phyloP scores from a whole-genome alignment of 2,113 vertebrate genomes.

The Tretioscincus oriximinensis region DNA sequence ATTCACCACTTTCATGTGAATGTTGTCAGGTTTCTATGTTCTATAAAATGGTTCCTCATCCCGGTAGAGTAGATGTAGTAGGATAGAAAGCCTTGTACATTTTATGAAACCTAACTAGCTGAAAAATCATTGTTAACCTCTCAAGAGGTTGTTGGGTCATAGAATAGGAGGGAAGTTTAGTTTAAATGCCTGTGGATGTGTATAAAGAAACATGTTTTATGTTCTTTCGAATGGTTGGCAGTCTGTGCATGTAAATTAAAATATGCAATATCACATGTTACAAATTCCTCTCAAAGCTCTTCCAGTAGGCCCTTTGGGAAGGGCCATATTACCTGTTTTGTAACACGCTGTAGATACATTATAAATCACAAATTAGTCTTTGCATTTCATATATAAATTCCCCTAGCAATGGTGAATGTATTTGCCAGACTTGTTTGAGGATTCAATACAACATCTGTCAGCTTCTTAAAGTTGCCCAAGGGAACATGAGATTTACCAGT shows the following conservation, averaged over 20 bases:
- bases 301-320: conserved; percentile 4
- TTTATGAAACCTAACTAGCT: not conserved
- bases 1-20: not conserved
- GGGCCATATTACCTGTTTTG: conserved; percentile 23
- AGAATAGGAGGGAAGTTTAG: not conserved
- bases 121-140: not conserved
- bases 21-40: not conserved
- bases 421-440: not conserved
- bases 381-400: conserved; percentile 22
- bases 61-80: not conserved
- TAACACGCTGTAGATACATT: not conserved
- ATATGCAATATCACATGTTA: conserved; percentile 9
- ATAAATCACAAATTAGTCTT: conserved; percentile 7
- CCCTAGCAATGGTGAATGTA: not conserved
- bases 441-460: not conserved
- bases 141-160: not conserved
- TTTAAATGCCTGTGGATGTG: conserved; percentile 5
- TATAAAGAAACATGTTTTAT: not conserved
- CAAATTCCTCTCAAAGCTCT: conserved; percentile 6
- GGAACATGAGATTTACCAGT: conserved; percentile 8
- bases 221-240: conserved; percentile 1
- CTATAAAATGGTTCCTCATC: not conserved
- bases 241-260: conserved; percentile 21
- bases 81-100: not conserved
- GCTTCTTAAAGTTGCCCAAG: conserved; percentile 12